A percentile compares a stretch with the other conserved stretches of the same genome.
Conservation (phyloP, 2,113 vertebrate genomes). For the Tetrao urogallus region DNA sequence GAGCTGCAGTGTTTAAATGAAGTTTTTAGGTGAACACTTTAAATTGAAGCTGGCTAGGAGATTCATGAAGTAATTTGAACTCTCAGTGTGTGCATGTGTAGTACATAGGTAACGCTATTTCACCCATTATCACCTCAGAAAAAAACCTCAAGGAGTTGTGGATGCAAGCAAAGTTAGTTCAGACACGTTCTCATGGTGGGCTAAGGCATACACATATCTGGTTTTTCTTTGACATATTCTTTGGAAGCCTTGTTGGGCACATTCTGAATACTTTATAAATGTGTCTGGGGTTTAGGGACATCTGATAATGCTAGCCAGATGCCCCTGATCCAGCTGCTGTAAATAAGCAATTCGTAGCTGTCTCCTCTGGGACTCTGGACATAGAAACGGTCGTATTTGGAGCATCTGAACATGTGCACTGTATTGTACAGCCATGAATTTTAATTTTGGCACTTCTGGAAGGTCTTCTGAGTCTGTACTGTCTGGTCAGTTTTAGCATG, state of each 20-base stretch:
- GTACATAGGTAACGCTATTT: constrained; percentile 17
- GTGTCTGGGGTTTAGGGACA: constrained; percentile 9
- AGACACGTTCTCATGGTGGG: background rate
- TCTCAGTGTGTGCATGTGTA: constrained; percentile 37
- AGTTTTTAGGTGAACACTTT: constrained; percentile 60
- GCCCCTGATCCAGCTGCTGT: constrained; percentile 11
- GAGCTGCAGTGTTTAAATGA: constrained; percentile 35
- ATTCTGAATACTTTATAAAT: constrained; percentile 24
- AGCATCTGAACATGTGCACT: background rate
- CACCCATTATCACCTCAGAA: background rate
- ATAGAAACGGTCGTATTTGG: background rate
- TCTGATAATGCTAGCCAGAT: background rate
- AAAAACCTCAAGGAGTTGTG: background rate
- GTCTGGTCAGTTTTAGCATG: accelerated
- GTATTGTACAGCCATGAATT: background rate
- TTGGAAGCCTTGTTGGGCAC: background rate
- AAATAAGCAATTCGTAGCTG: background rate
- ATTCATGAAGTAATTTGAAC: constrained; percentile 68
- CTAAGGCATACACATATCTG: background rate
- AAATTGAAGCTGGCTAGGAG: constrained; percentile 65
- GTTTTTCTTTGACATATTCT: background rate
- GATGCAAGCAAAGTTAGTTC: background rate
- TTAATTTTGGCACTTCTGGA: background rate
- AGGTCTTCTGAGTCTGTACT: background rate
- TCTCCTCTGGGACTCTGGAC: background rate